Conservation (phyloP, 2,888 invertebrate species). For the Phalangium opilio region DNA sequence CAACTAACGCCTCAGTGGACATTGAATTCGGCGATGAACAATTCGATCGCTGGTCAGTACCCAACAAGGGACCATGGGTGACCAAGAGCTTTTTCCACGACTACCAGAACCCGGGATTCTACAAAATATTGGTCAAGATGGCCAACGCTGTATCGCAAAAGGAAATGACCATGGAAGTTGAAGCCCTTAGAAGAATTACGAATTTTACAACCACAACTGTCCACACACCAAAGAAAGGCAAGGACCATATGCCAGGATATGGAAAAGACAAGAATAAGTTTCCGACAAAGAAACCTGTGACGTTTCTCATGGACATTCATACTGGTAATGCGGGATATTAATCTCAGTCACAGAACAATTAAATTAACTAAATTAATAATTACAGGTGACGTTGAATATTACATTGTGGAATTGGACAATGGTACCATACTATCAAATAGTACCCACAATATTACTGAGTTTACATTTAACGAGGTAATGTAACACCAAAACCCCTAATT, state of each 20-base stretch:
- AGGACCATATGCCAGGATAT: slow-evolving; percentile 11
- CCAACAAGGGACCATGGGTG: slow-evolving; percentile 17
- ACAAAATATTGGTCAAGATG: slow-evolving; percentile 19
- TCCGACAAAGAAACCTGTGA: slow-evolving; percentile 15
- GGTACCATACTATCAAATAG: slow-evolving; percentile 15
- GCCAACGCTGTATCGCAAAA: slow-evolving; percentile 20
- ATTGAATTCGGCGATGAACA: slow-evolving; percentile 21
- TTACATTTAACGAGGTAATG: slow-evolving; percentile 15
- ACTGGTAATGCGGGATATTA: slow-evolving; percentile 8
- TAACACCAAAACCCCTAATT: too few relatives aligned
- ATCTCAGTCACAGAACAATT: too few relatives aligned
- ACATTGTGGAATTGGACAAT: slow-evolving; percentile 19
- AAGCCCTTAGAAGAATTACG: slow-evolving; percentile 15
- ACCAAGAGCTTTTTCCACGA: slow-evolving; percentile 17
- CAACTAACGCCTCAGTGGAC: slow-evolving; percentile 20
- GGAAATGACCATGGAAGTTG: slow-evolving; percentile 17
- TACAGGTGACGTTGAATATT: slow-evolving; percentile 19
- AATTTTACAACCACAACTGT: slow-evolving; percentile 15
- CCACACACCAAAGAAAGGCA: slow-evolving; percentile 11
- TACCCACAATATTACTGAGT: background rate
- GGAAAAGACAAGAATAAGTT: slow-evolving; percentile 15
- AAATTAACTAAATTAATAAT: background rate
- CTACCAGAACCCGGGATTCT: slow-evolving; percentile 20
- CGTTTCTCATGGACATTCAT: slow-evolving; percentile 16
- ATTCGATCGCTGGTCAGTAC: slow-evolving; percentile 18